Evolutionary conservation across 2,888 invertebrate genomes (phyloP), one percentile per base, ranked within the genome.

Genomic region (Tryphoninae sp.): DNA sequence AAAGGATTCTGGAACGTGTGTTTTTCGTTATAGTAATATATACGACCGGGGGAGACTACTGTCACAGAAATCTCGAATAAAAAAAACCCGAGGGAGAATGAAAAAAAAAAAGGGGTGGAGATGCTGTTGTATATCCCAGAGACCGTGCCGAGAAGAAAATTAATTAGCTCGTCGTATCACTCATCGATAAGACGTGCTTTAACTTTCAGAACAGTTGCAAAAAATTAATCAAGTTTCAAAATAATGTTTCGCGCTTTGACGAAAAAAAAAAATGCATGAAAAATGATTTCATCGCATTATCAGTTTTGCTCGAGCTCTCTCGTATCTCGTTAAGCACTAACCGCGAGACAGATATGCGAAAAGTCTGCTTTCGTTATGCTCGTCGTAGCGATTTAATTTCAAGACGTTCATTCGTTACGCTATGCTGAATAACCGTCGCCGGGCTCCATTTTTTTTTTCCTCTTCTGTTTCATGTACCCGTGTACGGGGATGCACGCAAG

Each of bases 361-460:
- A 64, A 80, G 40, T 53, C 73, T 58, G 11, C 26, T 72, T 59
- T 77, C 40, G 77, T 72, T 61, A 76, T 40, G 65, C 64, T 76
- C 65, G 26, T 76, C 71, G 53, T 75, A 42, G 61, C 61, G 80
- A 80, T 80, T 80, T 77, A 81, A 81, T 78, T 77, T 69, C 69
- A 78, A 69, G 78, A 71, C 64, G 78, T 78, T 78, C 45, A 69
- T 81, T 69, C 65, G 81, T 78, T 68, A 74, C 73, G 73, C 49
- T 58, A 61, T 33, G 62, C 55, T 64, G 78, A 26, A 53, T 51
- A 42, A 53, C 2, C 62, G 16, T 61, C 2, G n/a, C 55, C 51
- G 11, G 26, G 19, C 33, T 64, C 55, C 26, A 59, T 59, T 13
- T 19, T 49, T 40, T n/a, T 62, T 26, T 26, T 22, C 2, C 59